Conservation (phyloP, 2,113 vertebrate species). For the Sinosuthora webbiana region DNA sequence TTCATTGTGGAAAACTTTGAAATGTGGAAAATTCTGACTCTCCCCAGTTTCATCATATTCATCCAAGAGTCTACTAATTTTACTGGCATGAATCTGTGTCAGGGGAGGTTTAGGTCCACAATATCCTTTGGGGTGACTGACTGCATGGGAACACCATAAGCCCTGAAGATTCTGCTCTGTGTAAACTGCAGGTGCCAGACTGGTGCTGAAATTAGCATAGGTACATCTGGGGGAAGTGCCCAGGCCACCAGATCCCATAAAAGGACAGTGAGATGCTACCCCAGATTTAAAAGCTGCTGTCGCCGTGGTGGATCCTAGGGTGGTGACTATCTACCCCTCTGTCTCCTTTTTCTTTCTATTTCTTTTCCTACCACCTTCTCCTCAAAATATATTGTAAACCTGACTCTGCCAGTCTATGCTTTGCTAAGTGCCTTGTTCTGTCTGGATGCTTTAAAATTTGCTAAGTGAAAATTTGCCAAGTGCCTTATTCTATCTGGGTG, state of each 20-base stretch:
- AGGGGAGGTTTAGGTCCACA: background rate
- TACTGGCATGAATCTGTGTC: background rate
- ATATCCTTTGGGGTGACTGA: background rate
- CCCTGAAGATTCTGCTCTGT: background rate
- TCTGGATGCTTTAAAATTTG: background rate
- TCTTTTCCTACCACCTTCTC: background rate
- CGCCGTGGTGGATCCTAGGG: fast-evolving
- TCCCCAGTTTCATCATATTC: background rate
- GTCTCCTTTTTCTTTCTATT: background rate
- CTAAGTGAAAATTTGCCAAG: background rate
- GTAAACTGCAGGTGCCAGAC: background rate
- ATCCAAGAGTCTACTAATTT: background rate
- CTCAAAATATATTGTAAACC: background rate
- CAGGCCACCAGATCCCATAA: background rate
- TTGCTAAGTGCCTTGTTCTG: background rate
- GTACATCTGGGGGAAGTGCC: too few species aligned
- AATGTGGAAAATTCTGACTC: background rate
- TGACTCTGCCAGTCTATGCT: background rate
- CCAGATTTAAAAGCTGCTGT: background rate
- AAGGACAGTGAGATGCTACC: fast-evolving
- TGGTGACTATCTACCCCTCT: background rate
- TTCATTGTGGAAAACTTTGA: background rate
- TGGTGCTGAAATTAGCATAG: background rate
- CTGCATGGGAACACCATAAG: background rate
- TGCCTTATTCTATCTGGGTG: background rate